These are phyloP conservation scores for Bovichtus variegatus DNA, from an alignment of 2,797 vertebrate species.

Conservation along the genomic window DNA sequence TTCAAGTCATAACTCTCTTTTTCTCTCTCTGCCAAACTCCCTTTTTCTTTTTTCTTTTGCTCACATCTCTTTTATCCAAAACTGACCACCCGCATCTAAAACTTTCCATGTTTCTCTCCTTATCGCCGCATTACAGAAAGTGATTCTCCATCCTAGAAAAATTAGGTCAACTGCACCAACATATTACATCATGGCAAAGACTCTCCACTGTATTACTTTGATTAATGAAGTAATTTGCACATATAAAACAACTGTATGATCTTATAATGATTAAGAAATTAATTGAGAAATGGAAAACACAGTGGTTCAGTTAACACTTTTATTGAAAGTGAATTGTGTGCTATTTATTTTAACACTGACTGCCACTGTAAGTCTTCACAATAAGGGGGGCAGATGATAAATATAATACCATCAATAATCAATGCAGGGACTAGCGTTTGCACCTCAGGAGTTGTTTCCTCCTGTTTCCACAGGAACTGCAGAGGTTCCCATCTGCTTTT, in stretches of 20 bases:
- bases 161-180: slow-evolving; percentile 73
- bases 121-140: slow-evolving; percentile 64
- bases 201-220: slow-evolving; percentile 60
- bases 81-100: slow-evolving; percentile 62
- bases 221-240: slow-evolving; percentile 72
- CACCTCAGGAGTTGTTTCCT: slow-evolving; percentile 30
- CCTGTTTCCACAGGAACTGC: slow-evolving; percentile 46
- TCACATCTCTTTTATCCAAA: slow-evolving; percentile 47
- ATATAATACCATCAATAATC: slow-evolving; percentile 52
- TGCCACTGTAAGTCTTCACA: slow-evolving; percentile 32
- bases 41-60: slow-evolving; percentile 3
- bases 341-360: slow-evolving; percentile 34
- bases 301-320: slow-evolving; percentile 11
- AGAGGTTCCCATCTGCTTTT: slow-evolving; percentile 47
- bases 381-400: slow-evolving; percentile 32
- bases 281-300: slow-evolving; percentile 16
- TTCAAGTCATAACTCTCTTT: slow-evolving; percentile 55
- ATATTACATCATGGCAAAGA: slow-evolving; percentile 66
- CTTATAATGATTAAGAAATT: slow-evolving; percentile 41
- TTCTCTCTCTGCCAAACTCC: slow-evolving; percentile 14
- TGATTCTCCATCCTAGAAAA: slow-evolving; percentile 67
- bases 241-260: slow-evolving; percentile 51
- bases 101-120: slow-evolving; percentile 61
- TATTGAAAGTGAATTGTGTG: not conserved
- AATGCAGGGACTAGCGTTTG: slow-evolving; percentile 28